Evolutionary conservation across 2,797 vertebrate species (phyloP).

Genomic region (Calcarius lapponicus): DNA sequence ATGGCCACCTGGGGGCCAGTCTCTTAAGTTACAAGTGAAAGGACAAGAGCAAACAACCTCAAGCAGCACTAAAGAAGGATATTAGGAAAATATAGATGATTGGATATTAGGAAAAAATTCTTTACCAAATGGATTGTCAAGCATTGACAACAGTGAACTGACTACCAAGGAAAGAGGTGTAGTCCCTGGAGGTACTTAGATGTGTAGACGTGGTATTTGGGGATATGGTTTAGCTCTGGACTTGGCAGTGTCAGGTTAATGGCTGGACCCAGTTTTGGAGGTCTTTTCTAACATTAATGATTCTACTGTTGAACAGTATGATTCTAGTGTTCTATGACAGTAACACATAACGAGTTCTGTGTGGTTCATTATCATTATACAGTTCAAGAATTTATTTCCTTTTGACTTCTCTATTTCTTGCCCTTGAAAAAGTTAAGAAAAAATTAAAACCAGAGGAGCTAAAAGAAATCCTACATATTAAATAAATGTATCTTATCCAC

Average conservation of each 20-base stretch:
- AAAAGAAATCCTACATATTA: not conserved
- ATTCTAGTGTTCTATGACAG: not conserved
- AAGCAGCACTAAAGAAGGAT: no score
- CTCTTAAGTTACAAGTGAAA: no score
- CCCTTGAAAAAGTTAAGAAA: not conserved
- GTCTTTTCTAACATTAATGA: not conserved
- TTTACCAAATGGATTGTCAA: no score
- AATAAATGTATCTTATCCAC: not conserved
- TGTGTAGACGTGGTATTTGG: no score
- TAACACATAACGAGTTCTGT: not conserved
- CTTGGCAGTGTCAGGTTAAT: not conserved
- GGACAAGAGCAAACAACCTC: no score
- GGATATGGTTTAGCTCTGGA: no score
- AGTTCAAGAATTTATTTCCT: not conserved
- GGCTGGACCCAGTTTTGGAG: not conserved
- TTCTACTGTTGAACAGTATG: not conserved
- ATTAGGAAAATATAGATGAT: no score
- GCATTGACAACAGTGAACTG: no score
- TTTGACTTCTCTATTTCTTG: not conserved
- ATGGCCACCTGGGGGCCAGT: no score
- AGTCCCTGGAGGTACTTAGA: no score
- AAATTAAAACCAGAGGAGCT: not conserved
- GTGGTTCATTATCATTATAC: not conserved
- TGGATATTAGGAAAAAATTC: no score
- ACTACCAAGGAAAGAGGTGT: no score